Percentiles rank a stretch among this genome's conserved stretches.
Evolutionary conservation across 2,888 invertebrate genomes (phyloP).

Genomic region (Lacanobia wlatinum): DNA sequence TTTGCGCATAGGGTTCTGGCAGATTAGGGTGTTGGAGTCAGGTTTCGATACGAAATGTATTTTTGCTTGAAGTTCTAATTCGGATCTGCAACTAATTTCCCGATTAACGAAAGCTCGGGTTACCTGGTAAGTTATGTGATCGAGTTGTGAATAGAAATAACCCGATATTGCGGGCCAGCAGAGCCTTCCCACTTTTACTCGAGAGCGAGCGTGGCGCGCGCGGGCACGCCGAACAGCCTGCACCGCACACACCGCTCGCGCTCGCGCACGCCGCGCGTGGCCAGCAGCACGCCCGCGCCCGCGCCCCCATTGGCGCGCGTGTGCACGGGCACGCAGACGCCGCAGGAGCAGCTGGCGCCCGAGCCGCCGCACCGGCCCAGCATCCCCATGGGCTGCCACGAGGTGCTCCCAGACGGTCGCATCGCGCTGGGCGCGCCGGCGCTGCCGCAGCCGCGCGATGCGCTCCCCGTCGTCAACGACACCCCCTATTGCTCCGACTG

Average conservation of each 20-base stretch:
- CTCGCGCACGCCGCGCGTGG: conserved; percentile 84
- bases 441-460: conserved; percentile 74
- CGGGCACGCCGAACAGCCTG: conserved; percentile 92
- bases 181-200: conserved; percentile 93
- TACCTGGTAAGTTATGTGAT: conserved; percentile 47
- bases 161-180: conserved; percentile 83
- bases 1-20: conserved; percentile 61
- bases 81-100: conserved; percentile 26
- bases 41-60: conserved; percentile 14
- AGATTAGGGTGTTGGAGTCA: conserved; percentile 33
- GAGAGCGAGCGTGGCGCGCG: conserved; percentile 94
- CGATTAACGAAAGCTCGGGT: conserved; percentile 20
- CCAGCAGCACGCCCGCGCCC: conserved; percentile 83
- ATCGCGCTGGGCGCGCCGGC: conserved; percentile 85
- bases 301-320: conserved; percentile 71
- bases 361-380: conserved; percentile 86
- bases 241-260: conserved; percentile 87
- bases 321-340: conserved; percentile 86
- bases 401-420: conserved; percentile 88
- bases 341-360: conserved; percentile 76
- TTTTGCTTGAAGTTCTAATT: conserved; percentile 21
- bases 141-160: conserved; percentile 76
- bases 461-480: conserved; percentile 89
- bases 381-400: conserved; percentile 91
- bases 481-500: conserved; percentile 95